These are phyloP conservation scores for Apotomis betuletana DNA, from an alignment of 2,888 invertebrate species.

Conservation along the genomic window DNA sequence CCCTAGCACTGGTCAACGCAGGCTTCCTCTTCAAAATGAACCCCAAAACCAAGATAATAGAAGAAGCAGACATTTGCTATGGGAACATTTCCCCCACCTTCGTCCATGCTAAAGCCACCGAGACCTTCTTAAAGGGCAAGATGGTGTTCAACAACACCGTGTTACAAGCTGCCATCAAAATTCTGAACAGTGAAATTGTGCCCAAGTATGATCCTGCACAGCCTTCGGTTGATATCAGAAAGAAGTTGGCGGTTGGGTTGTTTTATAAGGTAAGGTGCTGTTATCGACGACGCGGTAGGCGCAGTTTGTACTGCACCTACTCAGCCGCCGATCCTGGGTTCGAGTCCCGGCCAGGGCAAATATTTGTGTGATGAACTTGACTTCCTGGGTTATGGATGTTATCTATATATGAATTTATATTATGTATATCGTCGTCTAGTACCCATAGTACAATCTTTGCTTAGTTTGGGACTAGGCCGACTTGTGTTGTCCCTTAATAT, in stretches of 20 bases:
- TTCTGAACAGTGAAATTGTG: constrained; percentile 83
- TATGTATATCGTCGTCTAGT: no score
- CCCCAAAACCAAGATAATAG: constrained; percentile 56
- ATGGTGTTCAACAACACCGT: constrained; percentile 65
- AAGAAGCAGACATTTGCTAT: constrained; percentile 83
- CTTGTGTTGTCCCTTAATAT: no score
- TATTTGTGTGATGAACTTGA: no score
- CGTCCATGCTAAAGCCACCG: constrained; percentile 84
- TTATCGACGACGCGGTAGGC: no score
- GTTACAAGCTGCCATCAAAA: constrained; percentile 77
- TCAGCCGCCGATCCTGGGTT: no score
- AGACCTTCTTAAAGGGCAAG: constrained; percentile 77
- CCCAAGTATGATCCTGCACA: constrained; percentile 86
- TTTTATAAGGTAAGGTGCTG: constrained; percentile 88
- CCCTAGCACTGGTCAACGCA: constrained; percentile 90
- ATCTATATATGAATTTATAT: no score
- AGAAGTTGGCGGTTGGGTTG: constrained; percentile 87
- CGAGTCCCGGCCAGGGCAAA: no score
- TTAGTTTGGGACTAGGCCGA: no score
- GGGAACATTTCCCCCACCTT: constrained; percentile 85
- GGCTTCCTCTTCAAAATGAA: constrained; percentile 86
- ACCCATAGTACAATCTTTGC: no score
- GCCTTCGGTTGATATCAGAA: constrained; percentile 86
- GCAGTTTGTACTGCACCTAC: no score
- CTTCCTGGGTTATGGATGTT: no score